Percentiles rank a stretch among this genome's conserved stretches.
phyloP scores from a whole-genome alignment of 2,888 invertebrate species.

The Agriopis marginaria region DNA sequence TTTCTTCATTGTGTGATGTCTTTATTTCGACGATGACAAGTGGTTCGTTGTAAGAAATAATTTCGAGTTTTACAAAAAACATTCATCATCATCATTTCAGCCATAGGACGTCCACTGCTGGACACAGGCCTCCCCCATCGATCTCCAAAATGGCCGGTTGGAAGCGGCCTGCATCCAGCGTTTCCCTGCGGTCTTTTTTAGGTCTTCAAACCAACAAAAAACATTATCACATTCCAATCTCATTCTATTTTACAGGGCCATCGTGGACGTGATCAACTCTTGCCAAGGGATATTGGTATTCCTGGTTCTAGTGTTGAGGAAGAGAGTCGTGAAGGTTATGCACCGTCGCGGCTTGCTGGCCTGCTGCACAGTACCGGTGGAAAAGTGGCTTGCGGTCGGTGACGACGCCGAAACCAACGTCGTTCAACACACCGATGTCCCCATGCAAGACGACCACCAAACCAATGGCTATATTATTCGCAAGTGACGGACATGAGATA shows the following conservation, averaged over 20 bases:
- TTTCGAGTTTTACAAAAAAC: background rate
- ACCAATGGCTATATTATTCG: slow-evolving; percentile 8
- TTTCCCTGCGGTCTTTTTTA: too few species aligned
- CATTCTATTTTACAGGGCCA: slow-evolving; percentile 72
- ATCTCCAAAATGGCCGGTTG: too few species aligned
- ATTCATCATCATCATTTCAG: too few species aligned
- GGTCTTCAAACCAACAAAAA: too few species aligned
- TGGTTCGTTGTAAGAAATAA: background rate
- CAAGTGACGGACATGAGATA: background rate
- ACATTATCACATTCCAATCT: background rate
- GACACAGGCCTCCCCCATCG: too few species aligned
- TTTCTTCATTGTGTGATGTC: too few species aligned
- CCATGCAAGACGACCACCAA: slow-evolving; percentile 58
- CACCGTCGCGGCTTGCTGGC: slow-evolving; percentile 64
- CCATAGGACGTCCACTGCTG: too few species aligned
- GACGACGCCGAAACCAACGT: slow-evolving; percentile 83
- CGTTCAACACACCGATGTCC: slow-evolving; percentile 71
- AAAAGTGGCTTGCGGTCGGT: slow-evolving; percentile 63
- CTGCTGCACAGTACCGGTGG: slow-evolving; percentile 64
- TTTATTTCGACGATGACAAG: too few species aligned
- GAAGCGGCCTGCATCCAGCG: too few species aligned
- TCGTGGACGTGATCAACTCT: slow-evolving; percentile 86
- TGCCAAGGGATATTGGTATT: slow-evolving; percentile 88
- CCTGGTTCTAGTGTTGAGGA: slow-evolving; percentile 86
- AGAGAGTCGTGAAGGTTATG: slow-evolving; percentile 78